Evolutionary conservation across 2,888 invertebrate species (phyloP), one percentile per base, ranked within the genome.

Genomic region (Troides aeacus): DNA sequence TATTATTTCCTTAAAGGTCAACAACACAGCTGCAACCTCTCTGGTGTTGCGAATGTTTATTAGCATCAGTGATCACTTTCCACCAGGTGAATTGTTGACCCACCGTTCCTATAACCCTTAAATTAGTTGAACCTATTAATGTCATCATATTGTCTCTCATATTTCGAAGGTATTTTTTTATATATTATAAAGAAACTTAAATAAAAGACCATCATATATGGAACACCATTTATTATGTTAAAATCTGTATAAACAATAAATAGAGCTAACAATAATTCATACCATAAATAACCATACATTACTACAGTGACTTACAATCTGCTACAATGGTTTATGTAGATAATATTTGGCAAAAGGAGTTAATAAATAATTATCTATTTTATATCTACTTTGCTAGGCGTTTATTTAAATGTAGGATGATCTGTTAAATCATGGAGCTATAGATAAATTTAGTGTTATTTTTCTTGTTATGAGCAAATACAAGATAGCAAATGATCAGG

Each of bases 141-240:
- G 30, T 30, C 30, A 30, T 30, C 30, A 30, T 30, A 30, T 4
- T 10, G 12, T 46, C 15, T 50, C 15, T 15, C 0, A 1, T 50
- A 17, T 50, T 50, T 0, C 50, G 12, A 17, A 59, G 10, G 23
- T 59, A 24, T 30, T 24, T 50, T 12, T 7, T 39, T 10, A 39
- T 39, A 1, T 39, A 1, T 15, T 46, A 46, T 12, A 46, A 3
- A 46, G 15, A 4, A 46, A 7, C 23, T 50, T 24, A 21, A 62
- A 62, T 24, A 18, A 10, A n/a, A 60, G n/a, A 92, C 77, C 23
- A 68, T 7, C 18, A 50, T 56, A 30, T 30, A 60, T 8, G 64
- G 42, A 23, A 69, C 57, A 64, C 42, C 61, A 42, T 64, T 64
- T 69, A 69, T 64, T 64, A 39, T 18, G 24, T 56, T 36, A 46